A percentile compares a stretch with the other conserved stretches of the same genome.
Conservation (phyloP, 1,140 invertebrate species). For the Zaprionus capensis region DNA sequence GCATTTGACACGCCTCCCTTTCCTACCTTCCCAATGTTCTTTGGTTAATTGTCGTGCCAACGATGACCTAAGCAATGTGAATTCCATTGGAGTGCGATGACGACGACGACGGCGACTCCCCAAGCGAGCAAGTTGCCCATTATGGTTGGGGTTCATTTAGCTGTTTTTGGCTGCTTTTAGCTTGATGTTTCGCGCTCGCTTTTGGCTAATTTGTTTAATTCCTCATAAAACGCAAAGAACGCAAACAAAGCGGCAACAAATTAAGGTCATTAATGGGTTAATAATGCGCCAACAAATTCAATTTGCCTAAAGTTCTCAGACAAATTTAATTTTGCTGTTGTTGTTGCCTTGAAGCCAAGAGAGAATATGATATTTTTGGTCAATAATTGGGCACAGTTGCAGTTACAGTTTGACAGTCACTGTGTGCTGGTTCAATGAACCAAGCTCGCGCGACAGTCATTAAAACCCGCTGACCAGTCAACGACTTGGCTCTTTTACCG, state of each 20-base stretch:
- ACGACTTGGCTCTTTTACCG: constrained; percentile 5
- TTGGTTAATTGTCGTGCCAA: neutral
- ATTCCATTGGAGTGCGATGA: constrained; percentile 1
- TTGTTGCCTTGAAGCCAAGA: neutral
- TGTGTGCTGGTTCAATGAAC: neutral
- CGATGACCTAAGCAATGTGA: constrained; percentile 6
- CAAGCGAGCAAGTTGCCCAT: neutral
- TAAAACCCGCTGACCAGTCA: constrained; percentile 7
- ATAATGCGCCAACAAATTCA: constrained; percentile 1
- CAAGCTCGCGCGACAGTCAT: neutral
- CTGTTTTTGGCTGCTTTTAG: constrained; percentile 6
- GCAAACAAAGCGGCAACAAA: constrained; percentile 6
- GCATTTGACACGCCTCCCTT: neutral
- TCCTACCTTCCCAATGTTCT: neutral
- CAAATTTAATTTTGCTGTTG: neutral
- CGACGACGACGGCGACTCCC: neutral
- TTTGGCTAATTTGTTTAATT: constrained; percentile 11
- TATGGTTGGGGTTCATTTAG: neutral
- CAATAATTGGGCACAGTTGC: neutral
- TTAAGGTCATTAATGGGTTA: constrained; percentile 9
- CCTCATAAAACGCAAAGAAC: neutral
- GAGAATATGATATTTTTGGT: neutral
- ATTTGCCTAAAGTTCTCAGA: neutral
- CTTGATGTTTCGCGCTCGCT: neutral
- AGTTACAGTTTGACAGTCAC: neutral